Base-by-base conservation (phyloP, 2,113 vertebrate genomes). In the Micronisus gabar region DNA sequence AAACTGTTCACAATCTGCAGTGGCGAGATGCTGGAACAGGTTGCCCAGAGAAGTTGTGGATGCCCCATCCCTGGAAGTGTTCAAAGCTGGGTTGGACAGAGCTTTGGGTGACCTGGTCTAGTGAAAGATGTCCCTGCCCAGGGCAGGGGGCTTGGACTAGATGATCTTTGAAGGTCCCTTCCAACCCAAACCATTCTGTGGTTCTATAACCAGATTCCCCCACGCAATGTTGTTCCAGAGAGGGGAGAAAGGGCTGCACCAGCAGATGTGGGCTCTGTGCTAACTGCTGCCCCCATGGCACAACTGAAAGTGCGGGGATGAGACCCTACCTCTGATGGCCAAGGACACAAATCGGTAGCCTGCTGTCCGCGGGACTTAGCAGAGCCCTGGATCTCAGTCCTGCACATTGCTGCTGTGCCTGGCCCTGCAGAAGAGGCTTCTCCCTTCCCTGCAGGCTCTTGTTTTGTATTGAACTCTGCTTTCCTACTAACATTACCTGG, bases 21-120 rank as follows among this genome's bases (percentile, higher is more conserved):
- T 3, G 11, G 10, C 21, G 32, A 83, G 20, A 1, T 1, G 0
- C 58, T 67, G 41, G 45, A 11, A 13, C 16, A 16, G 7, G 15
- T 8, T 88, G 26, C 10, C 30, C 48, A 47, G 62, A 30, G 67
- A 32, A 58, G 13, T 0, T 76, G 32, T 15, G 43, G 43, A 4
- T 93, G 58, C 7, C 15, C 8, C 18, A 34, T 41, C 27, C 29
- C 17, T 68, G 62, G 17, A 16, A 38, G 19, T 15, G 29, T 22
- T 45, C 18, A 55, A 68, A 6, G 21, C 1, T 27, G 50, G 66
- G 36, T 0, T 50, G 25, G 80, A 55, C 3, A 7, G 25, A 30
- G 2, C 11, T 86, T 41, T 29, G 41, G 32, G 13, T 11, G 30
- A 20, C 14, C 16, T 52, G 29, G 2, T 21, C 13, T 30, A 32